A percentile compares a stretch with the other conserved stretches of the same genome.
phyloP scores from a whole-genome alignment of 2,888 invertebrate species.

The Octonoba sinensis region DNA sequence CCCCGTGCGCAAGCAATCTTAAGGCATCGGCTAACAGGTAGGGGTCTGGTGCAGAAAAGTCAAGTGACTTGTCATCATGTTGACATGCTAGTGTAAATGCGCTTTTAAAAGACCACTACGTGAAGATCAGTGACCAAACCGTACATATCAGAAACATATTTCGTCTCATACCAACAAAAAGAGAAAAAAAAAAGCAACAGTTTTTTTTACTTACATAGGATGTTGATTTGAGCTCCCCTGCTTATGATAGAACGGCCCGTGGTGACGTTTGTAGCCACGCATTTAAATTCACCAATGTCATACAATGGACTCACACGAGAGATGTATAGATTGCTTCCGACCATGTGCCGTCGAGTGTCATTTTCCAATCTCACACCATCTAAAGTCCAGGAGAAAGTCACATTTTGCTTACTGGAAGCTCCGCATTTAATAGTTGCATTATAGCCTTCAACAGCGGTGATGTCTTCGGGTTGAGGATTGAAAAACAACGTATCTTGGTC shows the following conservation, averaged over 20 bases:
- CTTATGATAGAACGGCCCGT: slow-evolving; percentile 69
- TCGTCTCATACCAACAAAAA: not conserved
- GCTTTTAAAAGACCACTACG: too few relatives aligned
- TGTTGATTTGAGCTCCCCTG: slow-evolving; percentile 68
- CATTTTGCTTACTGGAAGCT: slow-evolving; percentile 68
- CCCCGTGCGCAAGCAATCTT: too few relatives aligned
- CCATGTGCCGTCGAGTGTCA: slow-evolving; percentile 72
- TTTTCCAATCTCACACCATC: slow-evolving; percentile 70
- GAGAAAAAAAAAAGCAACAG: not conserved
- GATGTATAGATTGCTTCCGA: slow-evolving; percentile 75
- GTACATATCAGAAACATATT: too few relatives aligned
- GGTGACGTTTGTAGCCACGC: slow-evolving; percentile 74
- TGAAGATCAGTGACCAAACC: too few relatives aligned
- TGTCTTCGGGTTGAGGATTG: slow-evolving; percentile 70
- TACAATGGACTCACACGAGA: slow-evolving; percentile 75
- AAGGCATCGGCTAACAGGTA: too few relatives aligned
- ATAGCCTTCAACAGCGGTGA: slow-evolving; percentile 69
- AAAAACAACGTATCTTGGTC: slow-evolving; percentile 69
- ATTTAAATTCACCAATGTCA: slow-evolving; percentile 76
- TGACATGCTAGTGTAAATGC: too few relatives aligned
- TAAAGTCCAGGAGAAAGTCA: slow-evolving; percentile 72
- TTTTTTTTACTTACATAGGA: slow-evolving; percentile 70
- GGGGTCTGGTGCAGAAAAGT: too few relatives aligned
- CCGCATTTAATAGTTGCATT: slow-evolving; percentile 68
- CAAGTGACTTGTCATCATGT: too few relatives aligned